phyloP scores from a whole-genome alignment of 2,113 vertebrate genomes.

The Erythrolamprus reginae region DNA sequence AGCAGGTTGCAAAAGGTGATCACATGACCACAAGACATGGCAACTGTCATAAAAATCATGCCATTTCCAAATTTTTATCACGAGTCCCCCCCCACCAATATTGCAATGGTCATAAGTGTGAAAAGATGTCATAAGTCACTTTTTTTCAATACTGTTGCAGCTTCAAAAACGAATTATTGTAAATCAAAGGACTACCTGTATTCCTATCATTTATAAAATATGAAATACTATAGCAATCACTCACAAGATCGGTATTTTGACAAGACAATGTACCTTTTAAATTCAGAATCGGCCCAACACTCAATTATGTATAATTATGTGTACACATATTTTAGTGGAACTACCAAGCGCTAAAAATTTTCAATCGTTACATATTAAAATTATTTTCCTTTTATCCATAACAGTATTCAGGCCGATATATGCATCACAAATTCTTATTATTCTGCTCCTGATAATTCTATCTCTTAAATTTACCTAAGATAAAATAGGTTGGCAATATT shows the following conservation, averaged over 20 bases:
- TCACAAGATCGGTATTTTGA: neutral
- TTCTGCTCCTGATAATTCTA: neutral
- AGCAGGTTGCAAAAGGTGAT: neutral
- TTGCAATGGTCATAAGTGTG: neutral
- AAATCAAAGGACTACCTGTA: neutral
- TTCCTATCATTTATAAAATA: neutral
- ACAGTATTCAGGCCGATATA: neutral
- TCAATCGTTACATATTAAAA: neutral
- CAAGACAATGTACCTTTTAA: neutral
- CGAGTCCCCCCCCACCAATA: neutral
- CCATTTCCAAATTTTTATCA: neutral
- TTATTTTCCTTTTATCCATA: neutral
- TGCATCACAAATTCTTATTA: neutral
- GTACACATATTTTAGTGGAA: neutral
- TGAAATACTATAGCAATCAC: neutral
- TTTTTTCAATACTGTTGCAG: neutral
- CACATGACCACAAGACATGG: neutral
- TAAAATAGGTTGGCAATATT: neutral
- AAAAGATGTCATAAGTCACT: neutral
- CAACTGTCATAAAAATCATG: neutral
- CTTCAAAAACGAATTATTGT: neutral
- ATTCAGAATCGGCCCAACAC: neutral
- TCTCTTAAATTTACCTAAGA: constrained; percentile 7
- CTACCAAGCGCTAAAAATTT: neutral
- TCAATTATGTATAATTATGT: neutral